Evolutionary conservation across 2,113 vertebrate species (phyloP).

Genomic region (Lipophrys pholis): DNA sequence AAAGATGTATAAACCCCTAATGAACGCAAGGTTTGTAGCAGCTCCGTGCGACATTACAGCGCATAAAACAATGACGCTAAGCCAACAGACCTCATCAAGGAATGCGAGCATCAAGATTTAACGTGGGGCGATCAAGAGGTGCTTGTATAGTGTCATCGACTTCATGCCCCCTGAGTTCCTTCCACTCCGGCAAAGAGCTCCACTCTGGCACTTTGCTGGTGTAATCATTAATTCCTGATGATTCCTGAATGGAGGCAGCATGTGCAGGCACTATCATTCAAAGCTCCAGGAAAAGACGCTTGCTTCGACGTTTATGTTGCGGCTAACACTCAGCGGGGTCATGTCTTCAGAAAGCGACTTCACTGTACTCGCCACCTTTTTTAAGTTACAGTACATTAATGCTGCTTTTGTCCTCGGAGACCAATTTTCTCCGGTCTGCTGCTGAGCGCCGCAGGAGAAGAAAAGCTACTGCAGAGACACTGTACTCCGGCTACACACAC

Average conservation of each 20-base stretch:
- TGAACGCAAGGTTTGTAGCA: constrained; percentile 17
- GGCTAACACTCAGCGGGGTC: constrained; percentile 12
- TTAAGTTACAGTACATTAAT: constrained; percentile 45
- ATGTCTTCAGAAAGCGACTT: constrained; percentile 42
- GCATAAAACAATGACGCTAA: not conserved
- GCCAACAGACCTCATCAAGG: not conserved
- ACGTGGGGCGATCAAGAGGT: not conserved
- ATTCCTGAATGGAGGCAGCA: constrained; percentile 33
- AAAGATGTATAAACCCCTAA: constrained; percentile 39
- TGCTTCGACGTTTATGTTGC: constrained; percentile 35
- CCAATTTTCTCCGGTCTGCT: constrained; percentile 53
- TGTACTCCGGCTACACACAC: constrained; percentile 18
- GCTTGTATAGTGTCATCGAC: constrained; percentile 12
- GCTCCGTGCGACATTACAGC: not conserved
- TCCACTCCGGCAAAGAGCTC: constrained; percentile 18
- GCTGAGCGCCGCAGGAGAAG: constrained; percentile 24
- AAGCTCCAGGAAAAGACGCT: constrained; percentile 18
- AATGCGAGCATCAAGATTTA: not conserved
- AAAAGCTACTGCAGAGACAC: constrained; percentile 5
- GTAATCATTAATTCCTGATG: constrained; percentile 61
- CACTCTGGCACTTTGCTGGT: constrained; percentile 21
- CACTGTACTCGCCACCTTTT: constrained; percentile 13
- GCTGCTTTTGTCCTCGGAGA: constrained; percentile 48
- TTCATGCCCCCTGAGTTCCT: constrained; percentile 9
- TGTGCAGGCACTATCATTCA: constrained; percentile 33